Percentiles rank a stretch among this genome's conserved stretches.
Conservation (phyloP, 2,888 invertebrate species). For the Busseola fusca region DNA sequence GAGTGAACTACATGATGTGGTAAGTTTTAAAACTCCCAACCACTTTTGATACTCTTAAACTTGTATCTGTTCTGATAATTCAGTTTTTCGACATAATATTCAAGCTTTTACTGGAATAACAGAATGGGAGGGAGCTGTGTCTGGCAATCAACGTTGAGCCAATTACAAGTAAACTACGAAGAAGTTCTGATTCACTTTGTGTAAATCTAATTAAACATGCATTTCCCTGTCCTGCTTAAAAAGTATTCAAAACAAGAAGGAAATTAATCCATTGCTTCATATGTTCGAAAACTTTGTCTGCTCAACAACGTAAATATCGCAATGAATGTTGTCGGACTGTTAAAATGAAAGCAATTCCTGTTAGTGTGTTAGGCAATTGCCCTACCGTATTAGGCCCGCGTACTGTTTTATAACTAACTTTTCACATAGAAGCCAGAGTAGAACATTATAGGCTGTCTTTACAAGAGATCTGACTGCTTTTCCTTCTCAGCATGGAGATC, state of each 20-base stretch:
- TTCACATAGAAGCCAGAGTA: background rate
- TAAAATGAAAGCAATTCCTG: background rate
- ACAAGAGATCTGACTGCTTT: background rate
- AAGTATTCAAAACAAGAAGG: background rate
- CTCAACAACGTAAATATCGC: background rate
- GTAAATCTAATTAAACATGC: background rate
- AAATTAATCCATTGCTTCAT: background rate
- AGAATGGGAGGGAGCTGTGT: background rate
- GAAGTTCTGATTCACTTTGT: background rate
- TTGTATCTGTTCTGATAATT: background rate
- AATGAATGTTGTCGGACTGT: background rate
- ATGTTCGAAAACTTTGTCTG: background rate
- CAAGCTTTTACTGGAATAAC: background rate
- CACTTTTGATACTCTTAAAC: constrained; percentile 19
- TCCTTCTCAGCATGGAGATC: constrained; percentile 82
- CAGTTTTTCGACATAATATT: background rate
- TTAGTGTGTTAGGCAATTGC: background rate
- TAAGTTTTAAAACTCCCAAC: constrained; percentile 35
- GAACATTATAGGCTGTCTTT: background rate
- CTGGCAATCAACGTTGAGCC: background rate
- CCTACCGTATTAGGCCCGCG: background rate
- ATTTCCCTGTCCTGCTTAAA: background rate
- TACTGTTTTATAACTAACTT: background rate
- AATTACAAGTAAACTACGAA: background rate
- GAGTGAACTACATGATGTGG: constrained; percentile 49